phyloP scores from a whole-genome alignment of 2,888 invertebrate genomes.

The Tenthredo mesomela region DNA sequence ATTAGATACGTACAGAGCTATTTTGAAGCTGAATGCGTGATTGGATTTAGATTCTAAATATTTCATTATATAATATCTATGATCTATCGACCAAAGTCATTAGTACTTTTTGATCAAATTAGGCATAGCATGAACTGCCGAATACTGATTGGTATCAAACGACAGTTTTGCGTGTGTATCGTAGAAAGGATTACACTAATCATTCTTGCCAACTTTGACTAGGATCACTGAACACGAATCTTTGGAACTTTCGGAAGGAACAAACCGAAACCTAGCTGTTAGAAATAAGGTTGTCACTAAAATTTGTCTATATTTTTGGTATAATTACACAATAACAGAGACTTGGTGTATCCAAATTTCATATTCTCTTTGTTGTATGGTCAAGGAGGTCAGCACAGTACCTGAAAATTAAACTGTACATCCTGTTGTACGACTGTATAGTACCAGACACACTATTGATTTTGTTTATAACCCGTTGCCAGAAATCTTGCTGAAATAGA shows the following conservation, averaged over 20 bases:
- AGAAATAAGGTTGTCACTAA: neutral
- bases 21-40: neutral
- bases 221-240: neutral
- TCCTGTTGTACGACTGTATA: neutral
- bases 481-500: slow-evolving; percentile 2
- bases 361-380: neutral
- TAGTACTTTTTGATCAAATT: neutral
- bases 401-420: neutral
- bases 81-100: neutral
- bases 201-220: neutral
- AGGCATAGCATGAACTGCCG: neutral
- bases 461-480: slow-evolving; percentile 15
- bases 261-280: neutral
- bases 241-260: neutral
- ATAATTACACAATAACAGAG: neutral
- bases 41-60: neutral
- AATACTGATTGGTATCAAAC: neutral
- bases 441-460: slow-evolving; percentile 3
- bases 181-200: neutral
- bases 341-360: neutral
- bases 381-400: neutral
- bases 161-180: neutral
- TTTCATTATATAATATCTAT: neutral
- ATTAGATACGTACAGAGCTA: neutral
- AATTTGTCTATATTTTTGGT: neutral